Evolutionary conservation across 2,888 invertebrate genomes (phyloP).

Genomic region (Eupsilia transversa): DNA sequence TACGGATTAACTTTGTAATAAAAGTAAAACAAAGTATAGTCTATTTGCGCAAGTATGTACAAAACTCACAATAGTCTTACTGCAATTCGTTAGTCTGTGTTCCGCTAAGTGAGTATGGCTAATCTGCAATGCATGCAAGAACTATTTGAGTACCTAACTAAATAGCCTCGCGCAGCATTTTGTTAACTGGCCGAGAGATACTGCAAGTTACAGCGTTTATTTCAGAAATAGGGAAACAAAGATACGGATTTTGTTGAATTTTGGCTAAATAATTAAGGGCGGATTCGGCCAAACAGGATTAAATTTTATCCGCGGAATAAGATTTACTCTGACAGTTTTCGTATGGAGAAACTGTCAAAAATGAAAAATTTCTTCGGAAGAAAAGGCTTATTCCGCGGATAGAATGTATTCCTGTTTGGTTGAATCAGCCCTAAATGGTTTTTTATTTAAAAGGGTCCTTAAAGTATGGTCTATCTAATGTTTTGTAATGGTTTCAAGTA

Average conservation of each 20-base stretch:
- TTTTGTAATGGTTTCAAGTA: not conserved
- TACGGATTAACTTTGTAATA: too few relatives aligned
- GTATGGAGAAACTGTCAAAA: too few relatives aligned
- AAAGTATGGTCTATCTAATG: not conserved
- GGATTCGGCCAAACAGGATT: too few relatives aligned
- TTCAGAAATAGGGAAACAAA: not conserved
- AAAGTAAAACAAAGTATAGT: too few relatives aligned
- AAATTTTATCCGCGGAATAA: too few relatives aligned
- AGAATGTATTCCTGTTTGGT: too few relatives aligned
- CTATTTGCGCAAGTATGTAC: not conserved
- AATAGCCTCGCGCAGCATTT: slow-evolving; percentile 68
- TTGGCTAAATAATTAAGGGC: not conserved
- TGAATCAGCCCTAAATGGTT: too few relatives aligned
- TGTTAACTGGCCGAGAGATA: slow-evolving; percentile 54
- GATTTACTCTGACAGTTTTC: too few relatives aligned
- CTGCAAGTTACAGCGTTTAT: slow-evolving; percentile 32
- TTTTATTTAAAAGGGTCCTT: not conserved
- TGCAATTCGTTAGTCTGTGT: slow-evolving; percentile 57
- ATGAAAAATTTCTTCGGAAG: too few relatives aligned
- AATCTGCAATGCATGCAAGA: slow-evolving; percentile 80
- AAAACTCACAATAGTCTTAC: slow-evolving; percentile 8
- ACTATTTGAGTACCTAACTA: slow-evolving; percentile 77
- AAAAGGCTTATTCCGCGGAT: too few relatives aligned
- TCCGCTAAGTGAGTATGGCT: slow-evolving; percentile 67
- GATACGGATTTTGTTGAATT: not conserved